A percentile compares a stretch with the other conserved stretches of the same genome.
Conservation (phyloP, 2,113 vertebrate species). For the Hippocampus barbouri region DNA sequence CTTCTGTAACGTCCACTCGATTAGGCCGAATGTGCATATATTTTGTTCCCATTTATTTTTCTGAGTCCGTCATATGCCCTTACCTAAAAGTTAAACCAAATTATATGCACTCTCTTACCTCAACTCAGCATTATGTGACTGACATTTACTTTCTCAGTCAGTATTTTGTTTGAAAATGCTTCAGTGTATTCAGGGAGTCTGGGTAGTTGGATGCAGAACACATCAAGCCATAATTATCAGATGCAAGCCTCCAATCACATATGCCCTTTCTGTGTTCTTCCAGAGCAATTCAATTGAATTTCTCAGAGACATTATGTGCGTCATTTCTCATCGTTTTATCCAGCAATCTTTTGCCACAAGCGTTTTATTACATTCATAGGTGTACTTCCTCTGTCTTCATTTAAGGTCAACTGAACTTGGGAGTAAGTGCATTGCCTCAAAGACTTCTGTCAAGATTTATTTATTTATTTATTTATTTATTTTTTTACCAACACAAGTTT, state of each 20-base stretch:
- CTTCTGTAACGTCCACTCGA: too few relatives aligned
- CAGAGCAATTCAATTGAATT: slow-evolving; percentile 48
- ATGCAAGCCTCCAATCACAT: not conserved
- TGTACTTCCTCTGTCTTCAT: slow-evolving; percentile 7
- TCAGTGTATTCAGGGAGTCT: not conserved
- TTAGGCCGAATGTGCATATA: too few relatives aligned
- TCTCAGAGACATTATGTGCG: slow-evolving; percentile 44
- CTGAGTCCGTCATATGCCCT: not conserved
- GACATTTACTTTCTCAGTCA: too few relatives aligned
- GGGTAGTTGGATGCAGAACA: not conserved
- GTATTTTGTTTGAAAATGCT: too few relatives aligned
- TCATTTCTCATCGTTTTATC: slow-evolving; percentile 27
- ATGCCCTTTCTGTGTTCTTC: not conserved
- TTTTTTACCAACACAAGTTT: not conserved
- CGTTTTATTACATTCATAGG: slow-evolving; percentile 23
- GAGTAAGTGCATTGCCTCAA: slow-evolving; percentile 3
- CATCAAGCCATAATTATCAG: not conserved
- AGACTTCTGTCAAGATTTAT: not conserved
- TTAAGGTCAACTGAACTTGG: not conserved
- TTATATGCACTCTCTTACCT: too few relatives aligned
- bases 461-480: not conserved
- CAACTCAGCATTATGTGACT: too few relatives aligned
- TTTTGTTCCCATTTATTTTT: not conserved
- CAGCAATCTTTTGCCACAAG: slow-evolving; percentile 10
- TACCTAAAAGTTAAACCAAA: too few relatives aligned